Evolutionary conservation across 1,140 invertebrate species (phyloP).

Genomic region (Colletes latitarsis): DNA sequence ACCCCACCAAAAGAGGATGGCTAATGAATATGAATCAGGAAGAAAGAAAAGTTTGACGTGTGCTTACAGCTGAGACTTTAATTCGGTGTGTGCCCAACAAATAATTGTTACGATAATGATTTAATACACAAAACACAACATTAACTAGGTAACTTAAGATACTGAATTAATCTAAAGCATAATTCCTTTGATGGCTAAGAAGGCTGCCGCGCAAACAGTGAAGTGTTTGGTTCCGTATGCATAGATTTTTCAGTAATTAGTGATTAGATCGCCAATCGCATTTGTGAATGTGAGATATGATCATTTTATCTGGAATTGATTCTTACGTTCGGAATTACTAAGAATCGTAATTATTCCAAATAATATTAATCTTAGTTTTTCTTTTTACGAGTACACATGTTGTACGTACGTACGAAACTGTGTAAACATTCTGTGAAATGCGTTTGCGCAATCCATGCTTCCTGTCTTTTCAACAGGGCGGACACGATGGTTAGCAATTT

Average conservation of each 20-base stretch:
- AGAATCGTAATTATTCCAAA: constrained; percentile 48
- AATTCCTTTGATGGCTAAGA: constrained; percentile 75
- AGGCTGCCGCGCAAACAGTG: constrained; percentile 71
- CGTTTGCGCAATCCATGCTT: constrained; percentile 64
- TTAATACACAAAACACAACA: constrained; percentile 80
- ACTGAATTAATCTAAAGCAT: constrained; percentile 76
- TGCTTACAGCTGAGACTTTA: constrained; percentile 79
- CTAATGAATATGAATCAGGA: constrained; percentile 81
- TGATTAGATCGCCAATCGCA: constrained; percentile 57
- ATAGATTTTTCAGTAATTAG: constrained; percentile 64
- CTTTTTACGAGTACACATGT: constrained; percentile 51
- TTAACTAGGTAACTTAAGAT: constrained; percentile 79
- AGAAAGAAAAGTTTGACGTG: constrained; percentile 69
- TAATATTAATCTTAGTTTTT: constrained; percentile 52
- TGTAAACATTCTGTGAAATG: constrained; percentile 62
- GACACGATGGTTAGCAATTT: constrained; percentile 46
- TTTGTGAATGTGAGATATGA: constrained; percentile 58
- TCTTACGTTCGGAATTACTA: constrained; percentile 45
- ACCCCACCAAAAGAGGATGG: constrained; percentile 94
- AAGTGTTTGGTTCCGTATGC: constrained; percentile 65
- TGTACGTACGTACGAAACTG: constrained; percentile 67
- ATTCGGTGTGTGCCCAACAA: constrained; percentile 79
- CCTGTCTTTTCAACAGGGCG: constrained; percentile 53
- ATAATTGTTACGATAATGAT: constrained; percentile 79
- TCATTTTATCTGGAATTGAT: constrained; percentile 60